phyloP scores from a whole-genome alignment of 37 sponge, comb jelly and placozoan genomes.

The Halisarca cf. caerulea region DNA sequence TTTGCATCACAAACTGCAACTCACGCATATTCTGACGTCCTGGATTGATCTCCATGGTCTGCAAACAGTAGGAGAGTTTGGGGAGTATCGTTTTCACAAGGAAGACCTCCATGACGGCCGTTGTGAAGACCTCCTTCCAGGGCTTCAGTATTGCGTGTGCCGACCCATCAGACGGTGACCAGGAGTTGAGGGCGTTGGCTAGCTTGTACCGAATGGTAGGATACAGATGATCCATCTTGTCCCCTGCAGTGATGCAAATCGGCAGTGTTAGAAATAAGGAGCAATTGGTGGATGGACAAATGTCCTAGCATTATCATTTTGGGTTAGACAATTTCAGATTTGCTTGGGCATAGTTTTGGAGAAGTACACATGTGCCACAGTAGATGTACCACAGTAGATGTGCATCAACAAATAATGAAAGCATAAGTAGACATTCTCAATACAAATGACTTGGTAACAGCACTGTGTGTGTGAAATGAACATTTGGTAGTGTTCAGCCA shows the following conservation, averaged over 20 bases:
- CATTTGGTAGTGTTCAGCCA: too few species aligned
- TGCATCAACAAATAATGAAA: too few species aligned
- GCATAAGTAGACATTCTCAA: too few species aligned
- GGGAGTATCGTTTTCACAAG: slow-evolving; percentile 80
- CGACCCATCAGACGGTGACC: slow-evolving; percentile 96
- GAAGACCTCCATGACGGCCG: slow-evolving; percentile 88
- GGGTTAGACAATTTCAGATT: too few species aligned
- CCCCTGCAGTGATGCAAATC: slow-evolving; percentile 47
- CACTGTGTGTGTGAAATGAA: too few species aligned
- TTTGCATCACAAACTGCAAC: not conserved
- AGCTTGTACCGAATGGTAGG: slow-evolving; percentile 90
- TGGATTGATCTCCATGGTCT: slow-evolving; percentile 88
- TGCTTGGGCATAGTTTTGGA: too few species aligned
- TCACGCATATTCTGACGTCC: slow-evolving; percentile 79
- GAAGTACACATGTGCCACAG: too few species aligned
- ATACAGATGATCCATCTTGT: slow-evolving; percentile 76
- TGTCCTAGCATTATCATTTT: too few species aligned
- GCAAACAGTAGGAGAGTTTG: slow-evolving; percentile 79
- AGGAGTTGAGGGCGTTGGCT: slow-evolving; percentile 85
- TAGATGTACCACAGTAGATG: too few species aligned
- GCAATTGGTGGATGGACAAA: too few species aligned
- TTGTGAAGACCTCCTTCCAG: slow-evolving; percentile 89
- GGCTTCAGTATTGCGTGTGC: slow-evolving; percentile 90
- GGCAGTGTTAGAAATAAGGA: too few species aligned
- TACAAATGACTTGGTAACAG: too few species aligned